Percentiles rank a stretch among this genome's conserved stretches.
Evolutionary conservation across 2,888 invertebrate species (phyloP).

Genomic region (Amblyjoppa fuscipennis): DNA sequence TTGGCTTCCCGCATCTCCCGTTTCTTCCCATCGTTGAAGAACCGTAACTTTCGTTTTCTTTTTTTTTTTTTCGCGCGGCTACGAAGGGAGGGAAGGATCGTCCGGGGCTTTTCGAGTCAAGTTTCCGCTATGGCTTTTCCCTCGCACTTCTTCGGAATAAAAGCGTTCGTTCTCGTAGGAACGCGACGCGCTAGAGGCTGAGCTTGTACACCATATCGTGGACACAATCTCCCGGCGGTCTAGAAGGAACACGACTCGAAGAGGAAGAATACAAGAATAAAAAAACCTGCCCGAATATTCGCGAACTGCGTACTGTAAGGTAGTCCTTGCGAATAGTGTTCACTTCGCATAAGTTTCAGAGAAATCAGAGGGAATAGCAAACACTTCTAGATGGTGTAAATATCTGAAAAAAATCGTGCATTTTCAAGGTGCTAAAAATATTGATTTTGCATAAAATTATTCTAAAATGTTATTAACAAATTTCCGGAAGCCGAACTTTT

Average conservation of each 20-base stretch:
- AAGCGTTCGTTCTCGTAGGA: conserved; percentile 53
- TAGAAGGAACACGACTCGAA: background rate
- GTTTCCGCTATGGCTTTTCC: conserved; percentile 61
- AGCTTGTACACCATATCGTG: conserved; percentile 27
- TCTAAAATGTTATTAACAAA: background rate
- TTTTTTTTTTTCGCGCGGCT: conserved; percentile 41
- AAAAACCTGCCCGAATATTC: conserved; percentile 47
- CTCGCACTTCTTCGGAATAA: conserved; percentile 48
- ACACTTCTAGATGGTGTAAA: too few relatives aligned
- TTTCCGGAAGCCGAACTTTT: too few relatives aligned
- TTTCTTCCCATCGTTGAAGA: conserved; percentile 38
- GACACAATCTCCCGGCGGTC: conserved; percentile 35
- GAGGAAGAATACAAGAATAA: conserved; percentile 28
- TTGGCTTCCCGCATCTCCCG: conserved; percentile 37
- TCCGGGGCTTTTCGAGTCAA: conserved; percentile 53
- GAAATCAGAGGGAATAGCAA: too few relatives aligned
- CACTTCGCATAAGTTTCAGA: too few relatives aligned
- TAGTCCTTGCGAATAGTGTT: too few relatives aligned
- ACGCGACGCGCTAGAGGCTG: conserved; percentile 23
- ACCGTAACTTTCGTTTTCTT: conserved; percentile 39
- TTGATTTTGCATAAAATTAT: too few relatives aligned
- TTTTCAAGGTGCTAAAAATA: too few relatives aligned
- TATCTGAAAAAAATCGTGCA: too few relatives aligned
- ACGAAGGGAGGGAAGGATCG: conserved; percentile 56
- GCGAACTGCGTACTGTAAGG: conserved; percentile 16